A percentile compares a stretch with the other conserved stretches of the same genome.
Evolutionary conservation across 2,888 invertebrate genomes (phyloP).

Genomic region (Lordiphosa andalusiaca): DNA sequence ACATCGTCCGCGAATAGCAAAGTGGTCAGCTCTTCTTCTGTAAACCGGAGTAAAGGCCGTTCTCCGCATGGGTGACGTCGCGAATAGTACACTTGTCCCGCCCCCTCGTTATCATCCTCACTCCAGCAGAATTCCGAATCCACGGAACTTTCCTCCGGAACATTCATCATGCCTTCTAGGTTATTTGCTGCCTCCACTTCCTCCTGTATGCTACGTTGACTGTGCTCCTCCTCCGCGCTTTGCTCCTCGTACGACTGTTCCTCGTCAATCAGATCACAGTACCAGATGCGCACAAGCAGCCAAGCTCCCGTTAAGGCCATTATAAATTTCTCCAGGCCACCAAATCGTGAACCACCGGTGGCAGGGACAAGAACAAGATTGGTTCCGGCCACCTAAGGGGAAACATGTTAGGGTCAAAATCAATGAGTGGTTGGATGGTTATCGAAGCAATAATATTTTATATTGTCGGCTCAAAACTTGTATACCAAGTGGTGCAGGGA

Average conservation of each 20-base stretch:
- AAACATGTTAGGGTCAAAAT: too few relatives aligned
- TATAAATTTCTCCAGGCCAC: conserved; percentile 21
- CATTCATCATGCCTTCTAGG: too few relatives aligned
- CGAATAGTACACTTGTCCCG: conserved; percentile 12
- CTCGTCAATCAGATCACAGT: conserved; percentile 13
- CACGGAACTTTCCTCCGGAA: neutral
- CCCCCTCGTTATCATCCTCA: neutral
- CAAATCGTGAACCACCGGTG: conserved; percentile 9
- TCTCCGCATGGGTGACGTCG: conserved; percentile 2
- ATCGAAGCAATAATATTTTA: too few relatives aligned
- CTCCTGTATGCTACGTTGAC: neutral
- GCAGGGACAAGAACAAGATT: conserved; percentile 22
- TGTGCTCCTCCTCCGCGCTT: neutral
- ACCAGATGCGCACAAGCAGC: conserved; percentile 23
- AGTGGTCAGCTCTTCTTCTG: conserved; percentile 13
- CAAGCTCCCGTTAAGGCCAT: conserved; percentile 29
- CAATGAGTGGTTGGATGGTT: too few relatives aligned
- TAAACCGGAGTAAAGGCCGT: conserved; percentile 22
- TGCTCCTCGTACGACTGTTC: neutral
- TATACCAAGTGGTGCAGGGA: too few relatives aligned
- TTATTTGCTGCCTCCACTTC: neutral
- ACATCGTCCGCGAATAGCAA: neutral
- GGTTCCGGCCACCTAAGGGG: conserved; percentile 23
- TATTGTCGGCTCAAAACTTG: too few relatives aligned
- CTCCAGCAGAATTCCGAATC: neutral